Base-by-base conservation (phyloP, 2,113 vertebrate genomes). In the Datnioides undecimradiatus region DNA sequence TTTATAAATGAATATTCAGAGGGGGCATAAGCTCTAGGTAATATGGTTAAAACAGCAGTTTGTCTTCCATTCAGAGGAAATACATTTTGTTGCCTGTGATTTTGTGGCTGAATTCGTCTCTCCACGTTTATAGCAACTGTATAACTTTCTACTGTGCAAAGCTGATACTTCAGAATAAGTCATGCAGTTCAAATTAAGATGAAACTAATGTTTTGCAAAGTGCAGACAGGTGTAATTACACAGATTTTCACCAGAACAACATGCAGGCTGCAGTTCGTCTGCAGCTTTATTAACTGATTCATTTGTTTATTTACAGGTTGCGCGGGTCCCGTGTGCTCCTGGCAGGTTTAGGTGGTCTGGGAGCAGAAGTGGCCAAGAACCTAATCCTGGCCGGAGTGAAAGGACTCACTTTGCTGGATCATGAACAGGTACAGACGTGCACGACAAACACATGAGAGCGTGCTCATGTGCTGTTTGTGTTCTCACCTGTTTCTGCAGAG, bases 311-410 rank as follows among this genome's bases (percentile, higher is more conserved):
- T 76, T 34, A 0, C 84, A 99, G 98, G 90, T 77, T 99, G 23
- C 94, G 98, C 17, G 95, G 95, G 0, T 99, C 97, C 9, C 95
- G 95, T 23, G 97, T 98, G 58, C 95, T 99, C 38, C 94, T 99
- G 69, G 97, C 96, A 1, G 96, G 97, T 51, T 92, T 98, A 48
- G 93, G 95, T 0, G 98, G 97, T 12, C 92, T 99, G 0, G 98
- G 97, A 8, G 97, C 98, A 0, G 97, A 99, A 89, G 96, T 98
- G 63, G 97, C 97, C 14, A 99, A 99, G 88, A 99, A 99, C 36
- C 91, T 99, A 25, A 98, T 98, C 90, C 89, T 99, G 80, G 96
- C 97, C 0, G 97, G 97, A 73, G 97, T 98, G 14, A 98, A 97
- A 87, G 96, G 92, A 3, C 87, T 99, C 58, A 99, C 97, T 2